Conservation (phyloP, 2,797 vertebrate genomes). For the Sebastes iracundus region DNA sequence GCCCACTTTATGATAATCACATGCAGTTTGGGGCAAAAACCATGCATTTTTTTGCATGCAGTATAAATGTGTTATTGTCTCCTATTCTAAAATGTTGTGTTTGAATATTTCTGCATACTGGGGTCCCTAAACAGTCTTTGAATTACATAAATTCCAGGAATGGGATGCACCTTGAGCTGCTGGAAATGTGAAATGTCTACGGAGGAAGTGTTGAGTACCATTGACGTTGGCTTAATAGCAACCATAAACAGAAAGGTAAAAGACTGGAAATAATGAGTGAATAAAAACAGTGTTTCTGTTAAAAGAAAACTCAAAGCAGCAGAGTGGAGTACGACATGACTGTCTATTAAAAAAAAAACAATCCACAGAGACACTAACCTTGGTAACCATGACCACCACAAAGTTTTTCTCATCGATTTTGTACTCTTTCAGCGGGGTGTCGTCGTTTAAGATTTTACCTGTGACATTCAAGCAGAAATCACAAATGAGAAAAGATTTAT, state of each 20-base stretch:
- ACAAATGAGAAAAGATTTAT: neutral
- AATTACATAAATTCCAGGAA: neutral
- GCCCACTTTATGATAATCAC: too few species aligned
- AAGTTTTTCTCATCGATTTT: constrained; percentile 87
- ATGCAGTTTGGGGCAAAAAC: too few species aligned
- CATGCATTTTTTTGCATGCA: too few species aligned
- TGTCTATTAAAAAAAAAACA: neutral
- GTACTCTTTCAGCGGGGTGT: constrained; percentile 82
- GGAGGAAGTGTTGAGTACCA: neutral
- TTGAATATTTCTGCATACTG: too few species aligned
- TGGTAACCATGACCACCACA: constrained; percentile 86
- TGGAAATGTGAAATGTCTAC: neutral
- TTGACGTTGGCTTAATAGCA: neutral
- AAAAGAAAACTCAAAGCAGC: neutral
- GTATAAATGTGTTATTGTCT: too few species aligned
- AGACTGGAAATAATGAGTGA: neutral
- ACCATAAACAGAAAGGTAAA: neutral
- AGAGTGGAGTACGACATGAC: neutral
- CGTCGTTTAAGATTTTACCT: constrained; percentile 87
- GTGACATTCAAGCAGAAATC: constrained; percentile 26
- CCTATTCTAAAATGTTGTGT: too few species aligned
- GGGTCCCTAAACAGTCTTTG: too few species aligned
- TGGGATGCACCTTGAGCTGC: neutral
- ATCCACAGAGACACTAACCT: constrained; percentile 66
- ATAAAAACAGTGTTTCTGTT: neutral